phyloP scores from a whole-genome alignment of 1,140 invertebrate species.

The Zaprionus gabonicus region DNA sequence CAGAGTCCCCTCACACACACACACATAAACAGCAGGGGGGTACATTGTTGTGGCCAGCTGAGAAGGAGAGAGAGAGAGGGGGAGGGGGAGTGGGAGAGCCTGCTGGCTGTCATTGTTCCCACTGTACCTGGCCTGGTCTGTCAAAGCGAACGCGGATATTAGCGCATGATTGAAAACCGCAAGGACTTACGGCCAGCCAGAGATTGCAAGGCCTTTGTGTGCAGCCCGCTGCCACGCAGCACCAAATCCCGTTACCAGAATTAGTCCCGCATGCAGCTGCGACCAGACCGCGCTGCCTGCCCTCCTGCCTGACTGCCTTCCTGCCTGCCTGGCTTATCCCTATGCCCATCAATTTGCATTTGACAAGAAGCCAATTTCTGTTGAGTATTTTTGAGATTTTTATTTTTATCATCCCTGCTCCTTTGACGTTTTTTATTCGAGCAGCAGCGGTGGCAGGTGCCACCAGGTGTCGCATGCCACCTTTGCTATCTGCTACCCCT shows the following conservation, averaged over 20 bases:
- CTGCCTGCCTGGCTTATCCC: constrained; percentile 30
- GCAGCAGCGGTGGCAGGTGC: constrained; percentile 4
- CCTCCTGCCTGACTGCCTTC: background rate
- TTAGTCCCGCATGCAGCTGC: constrained; percentile 46
- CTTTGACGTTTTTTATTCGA: constrained; percentile 55
- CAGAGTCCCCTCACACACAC: constrained; percentile 41
- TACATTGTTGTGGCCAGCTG: constrained; percentile 13
- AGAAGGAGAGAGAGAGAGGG: background rate
- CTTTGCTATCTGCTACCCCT: constrained; percentile 17
- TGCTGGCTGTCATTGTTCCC: constrained; percentile 25
- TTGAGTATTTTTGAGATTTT: constrained; percentile 21
- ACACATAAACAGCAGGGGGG: background rate
- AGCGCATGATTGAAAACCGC: constrained; percentile 72
- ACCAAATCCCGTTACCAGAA: constrained; percentile 11
- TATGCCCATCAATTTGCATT: constrained; percentile 66
- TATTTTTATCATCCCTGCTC: background rate
- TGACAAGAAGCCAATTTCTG: constrained; percentile 34
- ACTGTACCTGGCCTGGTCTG: constrained; percentile 16
- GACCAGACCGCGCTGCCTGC: background rate
- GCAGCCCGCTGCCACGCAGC: constrained; percentile 26
- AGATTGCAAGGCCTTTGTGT: constrained; percentile 60
- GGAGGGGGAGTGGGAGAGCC: background rate
- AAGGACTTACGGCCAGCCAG: constrained; percentile 12
- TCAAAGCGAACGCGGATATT: constrained; percentile 68
- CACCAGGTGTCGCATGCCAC: constrained; percentile 19